phyloP scores from a whole-genome alignment of 2,113 vertebrate species.

The Bos taurus region ARS-UCD2.0 NC_037355.1:148501-149000 shows the following conservation, averaged over 20 bases:
- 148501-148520: too few species aligned
- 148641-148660: background rate
- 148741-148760: background rate
- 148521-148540: too few species aligned
- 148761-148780: background rate
- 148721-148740: background rate
- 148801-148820: background rate
- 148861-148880: background rate
- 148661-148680: background rate
- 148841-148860: background rate
- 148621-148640: background rate
- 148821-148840: background rate
- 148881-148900: too few species aligned
- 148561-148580: background rate
- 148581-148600: background rate
- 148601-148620: background rate
- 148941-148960: too few species aligned
- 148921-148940: too few species aligned
- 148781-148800: background rate
- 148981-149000: too few species aligned
- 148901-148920: too few species aligned
- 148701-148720: background rate
- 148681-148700: background rate
- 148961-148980: too few species aligned
- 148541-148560: background rate